Percentiles rank a stretch among this genome's conserved stretches.
phyloP scores from a whole-genome alignment of 2,888 invertebrate genomes.

The Erannis defoliaria region DNA sequence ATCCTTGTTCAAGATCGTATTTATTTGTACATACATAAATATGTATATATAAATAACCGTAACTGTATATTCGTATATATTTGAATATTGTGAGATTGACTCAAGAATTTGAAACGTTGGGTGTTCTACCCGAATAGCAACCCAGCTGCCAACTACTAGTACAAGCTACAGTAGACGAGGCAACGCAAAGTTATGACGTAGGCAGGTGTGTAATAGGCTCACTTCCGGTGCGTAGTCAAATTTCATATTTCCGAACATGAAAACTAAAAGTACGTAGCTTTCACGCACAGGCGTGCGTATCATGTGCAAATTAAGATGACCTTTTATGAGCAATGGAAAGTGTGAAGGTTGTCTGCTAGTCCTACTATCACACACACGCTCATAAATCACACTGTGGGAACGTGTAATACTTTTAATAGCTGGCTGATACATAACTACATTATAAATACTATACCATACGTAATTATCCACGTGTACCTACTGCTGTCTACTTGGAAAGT shows the following conservation, averaged over 20 bases:
- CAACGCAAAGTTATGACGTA: neutral
- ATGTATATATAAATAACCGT: neutral
- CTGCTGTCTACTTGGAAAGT: neutral
- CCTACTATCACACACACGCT: conserved; percentile 15
- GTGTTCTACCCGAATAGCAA: neutral
- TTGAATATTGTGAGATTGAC: neutral
- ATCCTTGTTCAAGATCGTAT: conserved; percentile 26
- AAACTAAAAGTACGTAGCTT: conserved; percentile 18
- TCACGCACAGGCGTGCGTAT: conserved; percentile 24
- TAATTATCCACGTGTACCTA: neutral
- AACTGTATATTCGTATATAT: neutral
- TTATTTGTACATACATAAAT: conserved; percentile 1
- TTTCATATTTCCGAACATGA: conserved; percentile 14
- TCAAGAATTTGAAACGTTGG: neutral
- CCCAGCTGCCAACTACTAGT: neutral
- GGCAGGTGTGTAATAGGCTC: neutral
- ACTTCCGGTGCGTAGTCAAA: conserved; percentile 4
- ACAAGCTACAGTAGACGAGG: no score
- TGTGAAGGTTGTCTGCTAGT: conserved; percentile 44
- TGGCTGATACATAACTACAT: neutral
- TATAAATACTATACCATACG: no score
- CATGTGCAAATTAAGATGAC: conserved; percentile 38
- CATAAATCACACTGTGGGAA: conserved; percentile 1
- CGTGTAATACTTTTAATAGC: conserved; percentile 7
- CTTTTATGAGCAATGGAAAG: conserved; percentile 44